Percentiles rank a stretch among this genome's conserved stretches.
phyloP scores from a whole-genome alignment of 2,888 invertebrate species.

The Agrotis clavis region DNA sequence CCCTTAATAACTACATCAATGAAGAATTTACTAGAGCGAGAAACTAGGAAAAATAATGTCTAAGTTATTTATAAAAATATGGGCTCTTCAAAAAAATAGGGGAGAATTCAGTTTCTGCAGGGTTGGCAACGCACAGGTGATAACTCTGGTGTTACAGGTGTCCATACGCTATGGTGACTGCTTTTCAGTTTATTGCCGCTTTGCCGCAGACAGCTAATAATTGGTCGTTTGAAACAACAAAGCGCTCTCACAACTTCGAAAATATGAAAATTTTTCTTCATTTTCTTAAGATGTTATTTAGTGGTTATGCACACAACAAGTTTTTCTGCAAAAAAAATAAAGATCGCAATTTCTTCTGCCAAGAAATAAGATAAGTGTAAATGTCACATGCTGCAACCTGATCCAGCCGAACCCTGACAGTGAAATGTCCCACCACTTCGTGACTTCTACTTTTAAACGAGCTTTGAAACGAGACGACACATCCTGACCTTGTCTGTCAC shows the following conservation, averaged over 20 bases:
- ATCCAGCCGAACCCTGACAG: slow-evolving; percentile 78
- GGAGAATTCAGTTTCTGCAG: too few relatives aligned
- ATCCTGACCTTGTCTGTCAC: slow-evolving; percentile 50
- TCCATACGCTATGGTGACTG: too few relatives aligned
- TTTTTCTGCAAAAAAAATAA: slow-evolving; percentile 8
- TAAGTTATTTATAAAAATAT: too few relatives aligned
- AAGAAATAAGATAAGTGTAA: slow-evolving; percentile 48
- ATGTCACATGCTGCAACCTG: slow-evolving; percentile 69
- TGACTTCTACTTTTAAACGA: slow-evolving; percentile 46
- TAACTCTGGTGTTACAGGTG: too few relatives aligned
- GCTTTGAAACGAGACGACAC: slow-evolving; percentile 29
- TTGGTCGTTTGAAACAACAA: too few relatives aligned
- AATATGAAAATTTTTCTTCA: neutral
- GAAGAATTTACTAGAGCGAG: slow-evolving; percentile 19
- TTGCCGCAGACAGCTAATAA: too few relatives aligned
- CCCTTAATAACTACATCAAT: slow-evolving; percentile 34
- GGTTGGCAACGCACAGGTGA: too few relatives aligned
- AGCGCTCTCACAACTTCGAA: too few relatives aligned
- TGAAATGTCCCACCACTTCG: slow-evolving; percentile 69
- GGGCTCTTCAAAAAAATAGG: too few relatives aligned
- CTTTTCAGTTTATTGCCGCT: too few relatives aligned
- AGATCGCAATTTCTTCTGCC: slow-evolving; percentile 32
- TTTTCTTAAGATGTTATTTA: neutral
- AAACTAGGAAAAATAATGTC: neutral
- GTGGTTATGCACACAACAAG: neutral